Conservation (phyloP, 2,888 invertebrate genomes). For the Drosophila aldrichi region DNA sequence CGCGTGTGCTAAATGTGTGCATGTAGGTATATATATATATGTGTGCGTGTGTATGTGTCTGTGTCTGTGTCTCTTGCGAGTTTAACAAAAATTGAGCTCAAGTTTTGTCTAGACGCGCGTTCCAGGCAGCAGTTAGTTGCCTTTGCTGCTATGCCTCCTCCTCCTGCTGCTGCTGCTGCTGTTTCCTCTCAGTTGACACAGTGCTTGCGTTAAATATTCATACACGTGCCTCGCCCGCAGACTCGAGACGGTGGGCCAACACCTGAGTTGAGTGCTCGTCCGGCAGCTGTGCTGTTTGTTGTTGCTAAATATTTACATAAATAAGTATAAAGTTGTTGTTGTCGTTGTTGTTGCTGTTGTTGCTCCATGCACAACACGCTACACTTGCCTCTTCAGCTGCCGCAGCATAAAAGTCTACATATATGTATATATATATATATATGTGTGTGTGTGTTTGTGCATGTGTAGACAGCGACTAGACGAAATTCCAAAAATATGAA, state of each 20-base stretch:
- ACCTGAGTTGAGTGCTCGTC: constrained; percentile 30
- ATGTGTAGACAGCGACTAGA: constrained; percentile 59
- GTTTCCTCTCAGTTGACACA: constrained; percentile 42
- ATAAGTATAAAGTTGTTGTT: constrained; percentile 52
- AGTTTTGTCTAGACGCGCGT: constrained; percentile 52
- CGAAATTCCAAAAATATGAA: constrained; percentile 32
- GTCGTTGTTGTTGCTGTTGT: constrained; percentile 5
- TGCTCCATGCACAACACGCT: constrained; percentile 11
- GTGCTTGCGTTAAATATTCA: constrained; percentile 61
- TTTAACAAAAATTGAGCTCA: constrained; percentile 16
- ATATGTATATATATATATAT: neutral
- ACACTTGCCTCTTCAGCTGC: constrained; percentile 10
- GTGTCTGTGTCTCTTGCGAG: constrained; percentile 13
- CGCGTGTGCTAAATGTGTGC: constrained; percentile 23
- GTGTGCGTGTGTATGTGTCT: neutral
- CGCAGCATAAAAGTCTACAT: neutral
- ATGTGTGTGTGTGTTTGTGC: neutral
- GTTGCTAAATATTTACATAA: constrained; percentile 70
- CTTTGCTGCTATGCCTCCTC: neutral
- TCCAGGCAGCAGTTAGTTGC: constrained; percentile 21
- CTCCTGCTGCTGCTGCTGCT: neutral
- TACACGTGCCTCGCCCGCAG: constrained; percentile 39
- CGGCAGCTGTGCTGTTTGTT: constrained; percentile 35
- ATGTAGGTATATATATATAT: neutral
- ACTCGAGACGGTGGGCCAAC: constrained; percentile 26